Base-by-base conservation (phyloP, 2,888 invertebrate genomes). In the Cerceris rybyensis region DNA sequence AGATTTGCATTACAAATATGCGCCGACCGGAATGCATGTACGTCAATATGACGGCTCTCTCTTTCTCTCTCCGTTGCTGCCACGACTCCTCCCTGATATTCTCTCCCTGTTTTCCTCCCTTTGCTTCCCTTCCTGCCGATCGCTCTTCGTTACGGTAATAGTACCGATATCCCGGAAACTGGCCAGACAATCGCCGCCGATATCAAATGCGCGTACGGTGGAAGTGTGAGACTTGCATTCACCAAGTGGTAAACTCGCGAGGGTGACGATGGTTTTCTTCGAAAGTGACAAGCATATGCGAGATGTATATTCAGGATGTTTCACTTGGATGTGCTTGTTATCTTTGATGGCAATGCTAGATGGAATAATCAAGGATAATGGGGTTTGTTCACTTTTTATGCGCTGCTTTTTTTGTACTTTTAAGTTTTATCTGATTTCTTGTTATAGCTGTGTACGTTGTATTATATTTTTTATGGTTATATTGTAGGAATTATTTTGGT, bases 1-100 rank as follows among this genome's bases (percentile, higher is more conserved):
- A 89, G 88, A 91, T 91, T 91, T 90, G 90, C 90, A 90, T 90
- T 89, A 89, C 90, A 90, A 90, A 90, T 90, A 88, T 86, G 84
- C 84, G 57, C 83, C 83, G 81, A 86, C 75, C 80, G 77, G 82
- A 82, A 84, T 83, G 78, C 81, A 83, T 83, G 81, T 86, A 85
- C 82, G 87, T 86, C 88, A 87, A 89, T 89, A 88, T 88, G 86
- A 88, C 84, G 82, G 80, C 69, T 81, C 76, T 80, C 71, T 75
- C 76, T 76, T 59, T 69, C 54, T 66, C 69, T 50, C 54, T 61
- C 43, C 9, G 7, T 1, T n/a, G 50, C 50, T 50, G 13, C n/a
- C n/a, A 46, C 7, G 13, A 49, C 39, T 9, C 14, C 41, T 46
- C 66, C 11, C 13, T 14, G 9, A 13, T 14, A 17, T 43, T 65